phyloP scores from a whole-genome alignment of 1,140 invertebrate species.

The Ceratina calcarata region DNA sequence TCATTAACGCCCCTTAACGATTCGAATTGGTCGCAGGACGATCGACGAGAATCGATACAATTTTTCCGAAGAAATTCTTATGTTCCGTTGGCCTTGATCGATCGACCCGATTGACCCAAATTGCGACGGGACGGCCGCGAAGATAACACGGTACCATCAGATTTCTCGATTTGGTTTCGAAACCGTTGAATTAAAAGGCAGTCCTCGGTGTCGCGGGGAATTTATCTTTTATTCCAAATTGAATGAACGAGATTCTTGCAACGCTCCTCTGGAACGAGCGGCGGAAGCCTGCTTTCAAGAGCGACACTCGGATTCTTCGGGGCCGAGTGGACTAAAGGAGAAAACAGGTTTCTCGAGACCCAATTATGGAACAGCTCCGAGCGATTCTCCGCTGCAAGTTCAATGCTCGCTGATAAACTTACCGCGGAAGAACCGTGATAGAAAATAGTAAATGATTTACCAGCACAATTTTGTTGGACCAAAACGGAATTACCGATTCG shows the following conservation, averaged over 20 bases:
- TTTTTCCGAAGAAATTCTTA: no score
- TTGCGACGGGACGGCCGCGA: no score
- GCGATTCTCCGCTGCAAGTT: conserved; percentile 38
- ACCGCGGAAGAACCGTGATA: neutral
- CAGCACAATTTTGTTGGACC: neutral
- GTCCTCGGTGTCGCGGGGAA: neutral
- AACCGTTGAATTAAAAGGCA: neutral
- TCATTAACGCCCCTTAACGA: neutral
- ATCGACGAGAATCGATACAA: conserved; percentile 7
- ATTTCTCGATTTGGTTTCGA: neutral
- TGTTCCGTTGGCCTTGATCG: no score
- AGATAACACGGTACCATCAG: no score
- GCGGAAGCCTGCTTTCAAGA: conserved; percentile 2
- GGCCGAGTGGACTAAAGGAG: conserved; percentile 30
- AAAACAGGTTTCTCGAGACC: conserved; percentile 40
- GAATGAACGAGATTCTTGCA: neutral
- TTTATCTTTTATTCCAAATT: neutral
- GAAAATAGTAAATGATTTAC: neutral
- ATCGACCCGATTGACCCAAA: neutral
- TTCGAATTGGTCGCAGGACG: neutral
- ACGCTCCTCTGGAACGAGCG: neutral
- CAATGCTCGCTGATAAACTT: conserved; percentile 38
- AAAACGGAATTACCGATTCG: no score
- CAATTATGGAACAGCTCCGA: conserved; percentile 23
- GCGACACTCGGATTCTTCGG: conserved; percentile 8